Evolutionary conservation across 2,797 vertebrate species (phyloP).

Genomic region (Tamandua tetradactyla): DNA sequence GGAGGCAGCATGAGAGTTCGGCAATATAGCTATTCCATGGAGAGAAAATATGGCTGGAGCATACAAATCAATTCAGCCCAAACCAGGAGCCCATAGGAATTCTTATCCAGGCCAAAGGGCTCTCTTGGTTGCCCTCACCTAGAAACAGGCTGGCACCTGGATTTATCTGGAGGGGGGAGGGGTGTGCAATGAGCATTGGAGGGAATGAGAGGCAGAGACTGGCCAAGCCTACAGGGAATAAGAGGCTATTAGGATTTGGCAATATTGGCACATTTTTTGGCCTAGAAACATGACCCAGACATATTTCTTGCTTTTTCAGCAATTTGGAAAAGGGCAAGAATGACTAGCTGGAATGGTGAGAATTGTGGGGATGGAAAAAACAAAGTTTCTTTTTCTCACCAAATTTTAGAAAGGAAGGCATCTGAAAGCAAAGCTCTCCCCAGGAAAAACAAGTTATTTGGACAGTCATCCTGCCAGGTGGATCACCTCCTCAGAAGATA

Average conservation of each 20-base stretch:
- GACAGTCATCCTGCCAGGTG: background rate
- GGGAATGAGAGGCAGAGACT: background rate
- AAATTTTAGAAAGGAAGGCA: background rate
- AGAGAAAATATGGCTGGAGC: background rate
- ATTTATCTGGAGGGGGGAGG: background rate
- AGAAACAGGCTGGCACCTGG: background rate
- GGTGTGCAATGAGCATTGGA: background rate
- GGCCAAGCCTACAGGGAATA: background rate
- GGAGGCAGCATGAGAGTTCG: background rate
- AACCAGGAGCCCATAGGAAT: background rate
- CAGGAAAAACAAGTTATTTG: background rate
- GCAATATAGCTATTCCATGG: background rate
- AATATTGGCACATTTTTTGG: background rate
- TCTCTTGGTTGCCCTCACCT: background rate
- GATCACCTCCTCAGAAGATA: background rate
- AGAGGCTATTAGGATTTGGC: background rate
- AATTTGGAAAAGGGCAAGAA: background rate
- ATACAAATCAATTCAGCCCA: rapidly evolving
- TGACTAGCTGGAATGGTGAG: background rate
- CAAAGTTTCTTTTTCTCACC: background rate
- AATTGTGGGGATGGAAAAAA: background rate
- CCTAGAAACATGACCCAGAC: conserved; percentile 68
- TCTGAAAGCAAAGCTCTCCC: background rate
- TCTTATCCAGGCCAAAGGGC: background rate
- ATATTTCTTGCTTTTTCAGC: conserved; percentile 43